Evolutionary conservation across 2,888 invertebrate genomes (phyloP), one percentile per base, ranked within the genome.

Genomic region (Cheilosia grossa): DNA sequence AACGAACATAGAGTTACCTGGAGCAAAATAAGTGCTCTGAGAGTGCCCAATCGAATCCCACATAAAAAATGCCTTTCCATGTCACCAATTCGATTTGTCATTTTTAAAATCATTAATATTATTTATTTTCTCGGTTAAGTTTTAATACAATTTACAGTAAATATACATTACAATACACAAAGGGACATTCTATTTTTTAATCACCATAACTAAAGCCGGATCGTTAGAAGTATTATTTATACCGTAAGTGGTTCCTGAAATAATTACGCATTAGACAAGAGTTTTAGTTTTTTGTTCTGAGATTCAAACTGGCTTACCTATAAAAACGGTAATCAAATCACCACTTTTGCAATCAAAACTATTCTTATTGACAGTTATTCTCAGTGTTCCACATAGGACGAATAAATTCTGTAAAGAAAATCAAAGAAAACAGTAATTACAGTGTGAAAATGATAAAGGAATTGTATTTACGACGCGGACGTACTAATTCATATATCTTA

Each of bases 201-300:
- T 80, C 61, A 80, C 80, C 83, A 83, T 83, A 53, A 75, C 74
- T 75, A 83, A 75, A 61, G 83, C 80, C 67, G 83, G 83, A 75
- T 83, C 80, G 70, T 83, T 74, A 54, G 79, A 66, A 44, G 15
- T 33, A 53, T 83, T 83, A 19, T 19, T 33, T 33, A 83, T 74
- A 17, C 49, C 17, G 44, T 83, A 83, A 10, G 27, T 15, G 15
- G 74, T 61, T 30, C 80, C 83, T 83, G 58, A 6, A 64, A 63
- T 27, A 13, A 15, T 61, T 42, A 37, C 24, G 37, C n/a, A 19
- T 24, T 19, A 19, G 47, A 30, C 42, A 24, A 37, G 4, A 4
- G 6, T 24, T 27, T 6, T n/a, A 13, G 4, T 24, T 4, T 1
- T 15, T 24, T 15, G 5, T 1, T 24, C n/a, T 4, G 27, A 6